These are phyloP conservation scores for Pipistrellus nathusii DNA, from an alignment of 2,797 vertebrate species.

Conservation along the genomic window DNA sequence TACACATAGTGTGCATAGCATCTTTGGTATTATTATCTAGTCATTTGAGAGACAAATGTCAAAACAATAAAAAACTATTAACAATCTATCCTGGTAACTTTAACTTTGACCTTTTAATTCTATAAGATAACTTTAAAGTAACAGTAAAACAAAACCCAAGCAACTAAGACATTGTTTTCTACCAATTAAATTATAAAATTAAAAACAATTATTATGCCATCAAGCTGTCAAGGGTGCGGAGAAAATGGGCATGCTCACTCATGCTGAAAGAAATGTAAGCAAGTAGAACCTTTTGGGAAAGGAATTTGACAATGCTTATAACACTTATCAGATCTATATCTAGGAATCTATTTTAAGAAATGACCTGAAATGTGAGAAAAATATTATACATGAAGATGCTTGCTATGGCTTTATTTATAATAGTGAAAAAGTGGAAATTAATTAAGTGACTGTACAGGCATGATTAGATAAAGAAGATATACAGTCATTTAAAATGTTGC, in stretches of 20 bases:
- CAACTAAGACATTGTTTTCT: not conserved
- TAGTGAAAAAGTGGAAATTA: not conserved
- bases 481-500: not conserved
- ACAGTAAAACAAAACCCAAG: conserved; percentile 6
- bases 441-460: not conserved
- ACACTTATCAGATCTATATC: not conserved
- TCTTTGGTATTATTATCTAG: not conserved
- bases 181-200: not conserved
- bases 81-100: not conserved
- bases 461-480: not conserved
- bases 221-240: not conserved
- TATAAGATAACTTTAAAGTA: not conserved
- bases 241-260: not conserved
- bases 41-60: not conserved
- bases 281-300: not conserved
- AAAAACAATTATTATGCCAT: not conserved
- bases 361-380: not conserved
- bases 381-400: not conserved
- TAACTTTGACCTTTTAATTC: conserved; percentile 15
- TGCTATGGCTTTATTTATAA: not conserved
- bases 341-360: conserved; percentile 28
- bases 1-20: not conserved
- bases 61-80: not conserved
- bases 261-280: not conserved
- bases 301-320: not conserved